phyloP scores from a whole-genome alignment of 2,888 invertebrate genomes.

The Cephus sareptanus region DNA sequence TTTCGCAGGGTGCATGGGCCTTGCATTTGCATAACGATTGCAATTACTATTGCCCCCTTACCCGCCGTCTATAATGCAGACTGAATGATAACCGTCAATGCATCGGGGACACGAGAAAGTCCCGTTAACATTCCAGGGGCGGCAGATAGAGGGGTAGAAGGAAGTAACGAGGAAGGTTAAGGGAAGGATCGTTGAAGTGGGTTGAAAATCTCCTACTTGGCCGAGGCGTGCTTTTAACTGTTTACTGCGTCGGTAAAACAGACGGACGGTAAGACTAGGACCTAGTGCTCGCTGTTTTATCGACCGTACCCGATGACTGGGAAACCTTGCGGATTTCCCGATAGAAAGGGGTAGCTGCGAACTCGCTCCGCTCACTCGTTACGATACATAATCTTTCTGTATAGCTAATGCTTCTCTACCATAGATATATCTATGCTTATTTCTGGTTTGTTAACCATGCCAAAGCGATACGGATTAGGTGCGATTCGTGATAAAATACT shows the following conservation, averaged over 20 bases:
- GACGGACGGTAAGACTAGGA: constrained; percentile 45
- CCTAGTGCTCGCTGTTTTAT: constrained; percentile 55
- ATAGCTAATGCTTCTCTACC: neutral
- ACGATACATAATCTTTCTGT: neutral
- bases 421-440: neutral
- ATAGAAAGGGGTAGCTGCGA: constrained; percentile 58
- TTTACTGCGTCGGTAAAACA: constrained; percentile 52
- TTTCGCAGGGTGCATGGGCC: constrained; percentile 11
- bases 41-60: constrained; percentile 42
- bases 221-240: neutral
- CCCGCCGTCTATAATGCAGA: constrained; percentile 44
- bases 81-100: constrained; percentile 45
- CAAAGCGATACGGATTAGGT: neutral
- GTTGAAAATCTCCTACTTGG: neutral
- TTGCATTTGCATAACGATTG: constrained; percentile 48
- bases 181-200: neutral
- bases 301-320: constrained; percentile 52
- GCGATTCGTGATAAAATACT: neutral
- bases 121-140: constrained; percentile 40
- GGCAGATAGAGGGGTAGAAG: constrained; percentile 20
- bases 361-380: constrained; percentile 17
- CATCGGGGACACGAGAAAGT: constrained; percentile 44
- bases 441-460: neutral
- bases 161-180: neutral
- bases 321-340: constrained; percentile 33